These are phyloP conservation scores for Aphidoletes aphidimyza DNA, from an alignment of 2,888 invertebrate species.

Conservation along the genomic window DNA sequence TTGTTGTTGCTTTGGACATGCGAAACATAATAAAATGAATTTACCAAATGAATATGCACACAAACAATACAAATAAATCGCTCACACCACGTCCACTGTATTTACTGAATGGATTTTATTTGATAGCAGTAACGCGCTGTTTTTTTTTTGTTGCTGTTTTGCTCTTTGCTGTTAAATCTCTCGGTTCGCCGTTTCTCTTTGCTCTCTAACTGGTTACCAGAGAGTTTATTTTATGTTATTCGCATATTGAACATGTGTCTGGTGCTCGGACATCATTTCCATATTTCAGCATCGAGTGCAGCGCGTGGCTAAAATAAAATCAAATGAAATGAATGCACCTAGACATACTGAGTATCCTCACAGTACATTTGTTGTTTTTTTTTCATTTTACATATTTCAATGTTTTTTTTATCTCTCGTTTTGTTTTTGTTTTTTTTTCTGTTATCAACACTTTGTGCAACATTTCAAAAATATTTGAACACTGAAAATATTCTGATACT, in stretches of 20 bases:
- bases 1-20: neutral
- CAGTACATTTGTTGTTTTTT: neutral
- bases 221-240: slow-evolving; percentile 38
- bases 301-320: neutral
- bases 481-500: neutral
- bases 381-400: neutral
- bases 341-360: neutral
- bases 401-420: neutral
- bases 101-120: slow-evolving; percentile 49
- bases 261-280: neutral
- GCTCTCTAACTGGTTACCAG: neutral
- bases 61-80: slow-evolving; percentile 49
- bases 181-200: no score
- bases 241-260: slow-evolving; percentile 17
- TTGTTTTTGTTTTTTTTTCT: neutral
- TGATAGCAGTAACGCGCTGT: slow-evolving; percentile 16
- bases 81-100: neutral
- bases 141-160: neutral
- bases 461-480: neutral
- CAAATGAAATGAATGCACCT: slow-evolving; percentile 22
- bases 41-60: slow-evolving; percentile 17
- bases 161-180: no score
- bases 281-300: neutral
- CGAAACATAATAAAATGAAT: slow-evolving; percentile 10
- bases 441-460: neutral